Conservation (phyloP, 2,113 vertebrate genomes). For the Saguinus imperator region DNA sequence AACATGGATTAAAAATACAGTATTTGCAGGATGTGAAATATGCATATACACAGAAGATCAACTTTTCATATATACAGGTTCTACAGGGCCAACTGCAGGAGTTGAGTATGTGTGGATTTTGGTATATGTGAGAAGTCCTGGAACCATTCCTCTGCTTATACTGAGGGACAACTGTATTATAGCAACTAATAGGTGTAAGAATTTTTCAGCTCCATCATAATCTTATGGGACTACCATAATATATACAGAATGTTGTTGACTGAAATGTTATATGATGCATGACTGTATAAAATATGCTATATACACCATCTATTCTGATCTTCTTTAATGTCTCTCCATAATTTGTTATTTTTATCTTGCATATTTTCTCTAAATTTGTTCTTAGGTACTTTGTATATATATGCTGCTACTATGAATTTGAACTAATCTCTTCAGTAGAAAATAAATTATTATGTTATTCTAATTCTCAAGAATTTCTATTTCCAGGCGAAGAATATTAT, state of each 20-base stretch:
- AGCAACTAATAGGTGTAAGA: too few species aligned
- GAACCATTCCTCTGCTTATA: too few species aligned
- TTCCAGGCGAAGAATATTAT: neutral
- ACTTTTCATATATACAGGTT: too few species aligned
- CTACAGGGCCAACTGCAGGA: too few species aligned
- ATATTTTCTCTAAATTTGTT: neutral
- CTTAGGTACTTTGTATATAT: neutral
- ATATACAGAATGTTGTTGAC: too few species aligned
- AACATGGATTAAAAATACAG: neutral
- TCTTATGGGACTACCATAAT: too few species aligned
- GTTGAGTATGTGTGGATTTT: too few species aligned
- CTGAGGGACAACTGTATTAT: too few species aligned
- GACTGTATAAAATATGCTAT: neutral
- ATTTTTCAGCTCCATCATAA: too few species aligned
- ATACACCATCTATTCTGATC: neutral
- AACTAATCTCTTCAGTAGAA: neutral
- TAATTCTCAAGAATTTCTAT: neutral
- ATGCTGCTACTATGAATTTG: neutral
- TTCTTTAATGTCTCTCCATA: neutral
- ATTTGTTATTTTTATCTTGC: neutral
- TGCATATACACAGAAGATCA: too few species aligned
- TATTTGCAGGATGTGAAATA: neutral
- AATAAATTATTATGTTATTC: neutral
- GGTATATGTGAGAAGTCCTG: too few species aligned
- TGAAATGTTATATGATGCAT: too few species aligned